Percentiles rank a stretch among this genome's conserved stretches.
phyloP scores from a whole-genome alignment of 2,888 invertebrate genomes.

The Mechanitis mazaeus region DNA sequence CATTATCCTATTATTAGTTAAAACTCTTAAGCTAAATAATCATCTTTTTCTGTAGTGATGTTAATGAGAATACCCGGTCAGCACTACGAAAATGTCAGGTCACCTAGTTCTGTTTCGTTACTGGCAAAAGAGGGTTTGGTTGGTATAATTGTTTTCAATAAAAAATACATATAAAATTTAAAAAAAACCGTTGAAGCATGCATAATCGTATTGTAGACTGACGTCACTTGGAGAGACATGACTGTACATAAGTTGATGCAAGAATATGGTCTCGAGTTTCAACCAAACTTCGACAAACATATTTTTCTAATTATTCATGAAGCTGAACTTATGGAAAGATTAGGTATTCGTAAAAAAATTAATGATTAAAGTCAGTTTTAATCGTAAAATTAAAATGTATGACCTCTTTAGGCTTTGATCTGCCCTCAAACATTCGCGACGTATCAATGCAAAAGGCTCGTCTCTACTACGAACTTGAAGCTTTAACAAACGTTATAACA shows the following conservation, averaged over 20 bases:
- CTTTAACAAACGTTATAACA: conserved; percentile 75
- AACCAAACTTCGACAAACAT: conserved; percentile 79
- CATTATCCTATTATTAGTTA: background rate
- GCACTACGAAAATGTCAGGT: conserved; percentile 67
- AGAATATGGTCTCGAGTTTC: conserved; percentile 81
- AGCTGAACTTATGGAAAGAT: conserved; percentile 83
- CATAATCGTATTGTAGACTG: conserved; percentile 42
- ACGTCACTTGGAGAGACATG: conserved; percentile 82
- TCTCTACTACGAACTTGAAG: conserved; percentile 80
- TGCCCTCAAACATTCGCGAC: conserved; percentile 71
- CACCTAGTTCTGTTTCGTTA: conserved; percentile 64
- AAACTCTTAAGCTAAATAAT: conserved; percentile 2
- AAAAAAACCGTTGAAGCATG: background rate
- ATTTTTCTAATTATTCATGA: conserved; percentile 83
- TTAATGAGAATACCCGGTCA: conserved; percentile 70
- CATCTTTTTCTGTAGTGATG: conserved; percentile 51
- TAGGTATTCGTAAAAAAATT: conserved; percentile 64
- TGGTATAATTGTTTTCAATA: conserved; percentile 17
- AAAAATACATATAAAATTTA: background rate
- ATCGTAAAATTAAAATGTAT: background rate
- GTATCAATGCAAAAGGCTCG: conserved; percentile 79
- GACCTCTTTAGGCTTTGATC: conserved; percentile 46
- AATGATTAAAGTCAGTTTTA: no score
- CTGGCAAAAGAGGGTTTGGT: conserved; percentile 70
- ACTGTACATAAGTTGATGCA: conserved; percentile 81